Base-by-base conservation (phyloP, 2,797 vertebrate species). In the Xyrichtys novacula region DNA sequence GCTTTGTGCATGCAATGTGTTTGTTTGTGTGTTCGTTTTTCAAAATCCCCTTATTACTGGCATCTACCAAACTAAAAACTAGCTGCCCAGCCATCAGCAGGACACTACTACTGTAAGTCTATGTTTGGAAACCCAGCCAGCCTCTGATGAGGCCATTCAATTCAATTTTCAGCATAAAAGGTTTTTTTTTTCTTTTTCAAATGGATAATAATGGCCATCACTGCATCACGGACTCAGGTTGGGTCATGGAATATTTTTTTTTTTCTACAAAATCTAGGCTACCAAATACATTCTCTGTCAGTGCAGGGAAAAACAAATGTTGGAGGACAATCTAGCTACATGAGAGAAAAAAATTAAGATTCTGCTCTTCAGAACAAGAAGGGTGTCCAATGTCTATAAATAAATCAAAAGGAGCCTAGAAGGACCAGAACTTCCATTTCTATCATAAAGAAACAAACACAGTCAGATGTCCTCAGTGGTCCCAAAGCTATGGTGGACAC, bases 391-490 rank as follows among this genome's bases (percentile, higher is more conserved):
- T 52, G 32, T 39, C 39, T 40, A 86, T 85, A 38, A 85, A 91
- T 91, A 86, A 85, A 84, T 84, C 34, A 90, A 48, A 44, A 76
- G 47, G 25, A 32, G 29, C 60, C 74, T 28, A 73, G 67, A 65
- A 82, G 65, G 70, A 76, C 62, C 31, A 63, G 58, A 62, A 67
- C 42, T 49, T 54, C 43, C 54, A 64, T 67, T 71, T 81, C 63
- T 48, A 65, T 40, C 38, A 59, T 32, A 19, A 69, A 55, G 50
- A 80, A 83, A 83, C 54, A 70, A 65, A 73, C 36, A 49, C 42
- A 75, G 73, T 44, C 60, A 59, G 50, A 66, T 54, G 65, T 71
- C 50, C 20, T 5, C 15, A 60, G 52, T 36, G 16, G 57, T 40
- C 55, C 40, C 28, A 4, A 16, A 52, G 59, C 57, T 71, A 31